Base-by-base conservation (phyloP, 1,140 invertebrate genomes). In the Drosophila kurseongensis region DNA sequence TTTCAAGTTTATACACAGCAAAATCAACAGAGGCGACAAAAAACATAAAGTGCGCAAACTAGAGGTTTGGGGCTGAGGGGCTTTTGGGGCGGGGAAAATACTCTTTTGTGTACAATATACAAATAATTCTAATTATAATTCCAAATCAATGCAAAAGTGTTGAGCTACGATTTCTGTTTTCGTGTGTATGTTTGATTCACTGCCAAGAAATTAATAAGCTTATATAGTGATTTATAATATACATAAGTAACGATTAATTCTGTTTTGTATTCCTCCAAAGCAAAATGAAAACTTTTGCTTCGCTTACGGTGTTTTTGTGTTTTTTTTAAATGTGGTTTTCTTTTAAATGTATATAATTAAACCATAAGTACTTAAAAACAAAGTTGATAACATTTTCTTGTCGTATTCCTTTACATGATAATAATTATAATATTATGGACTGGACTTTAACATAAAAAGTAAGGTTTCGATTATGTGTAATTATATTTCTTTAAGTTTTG, bases 341-440 rank as follows among this genome's bases (percentile, higher is more conserved):
- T 51, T 80, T 67, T 59, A 60, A 86, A 80, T 74, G 71, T 75
- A 75, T 86, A 83, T 69, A 80, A 89, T 84, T 90, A 90, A 90
- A 90, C 75, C 85, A 90, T 90, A 90, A 90, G 85, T 90, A 90
- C 85, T 90, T 90, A 90, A 90, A 67, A 90, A 78, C 69, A 86
- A 86, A 86, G 75, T 86, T 81, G 62, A 86, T 86, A 86, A 90
- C 85, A 90, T 79, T 60, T 88, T 80, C 56, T 59, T 80, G 65
- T 67, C 48, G 76, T 61, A 65, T 73, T 73, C 47, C 65, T 66
- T 47, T 58, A 52, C 66, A 75, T 59, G 48, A 75, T 78, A 67
- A 68, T 60, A 75, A 72, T 78, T 71, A 88, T 79, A 83, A 78
- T 83, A 81, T 61, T 82, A 85, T 85, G 69, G 74, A 76, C 54